Conservation (phyloP, 2,888 invertebrate species). For the Eupithecia insigniata region DNA sequence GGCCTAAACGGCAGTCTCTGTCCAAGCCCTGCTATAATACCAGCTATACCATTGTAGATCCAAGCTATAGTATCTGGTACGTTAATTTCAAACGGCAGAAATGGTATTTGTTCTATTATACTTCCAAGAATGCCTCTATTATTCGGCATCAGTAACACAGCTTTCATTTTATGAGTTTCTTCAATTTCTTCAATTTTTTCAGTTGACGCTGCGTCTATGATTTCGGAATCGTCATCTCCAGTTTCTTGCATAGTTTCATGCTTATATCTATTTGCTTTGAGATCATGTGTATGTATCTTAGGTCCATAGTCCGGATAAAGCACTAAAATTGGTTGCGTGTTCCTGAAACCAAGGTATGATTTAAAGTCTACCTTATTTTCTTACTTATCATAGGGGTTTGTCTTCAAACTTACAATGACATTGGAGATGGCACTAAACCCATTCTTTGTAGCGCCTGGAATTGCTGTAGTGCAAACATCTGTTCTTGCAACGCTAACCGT, state of each 20-base stretch:
- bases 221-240: constrained; percentile 60
- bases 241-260: constrained; percentile 50
- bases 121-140: constrained; percentile 68
- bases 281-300: constrained; percentile 36
- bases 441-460: constrained; percentile 53
- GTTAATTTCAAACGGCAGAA: constrained; percentile 86
- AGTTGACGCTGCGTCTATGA: constrained; percentile 61
- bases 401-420: constrained; percentile 54
- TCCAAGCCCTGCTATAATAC: constrained; percentile 66
- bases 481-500: constrained; percentile 35
- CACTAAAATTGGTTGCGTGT: constrained; percentile 58
- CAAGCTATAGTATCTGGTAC: constrained; percentile 84
- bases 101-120: constrained; percentile 81
- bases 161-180: constrained; percentile 47
- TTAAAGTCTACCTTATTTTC: background rate
- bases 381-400: background rate
- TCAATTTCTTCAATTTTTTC: constrained; percentile 15
- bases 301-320: constrained; percentile 47
- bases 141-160: constrained; percentile 56
- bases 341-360: constrained; percentile 50
- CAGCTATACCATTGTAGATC: constrained; percentile 67
- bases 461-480: constrained; percentile 45
- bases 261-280: constrained; percentile 44
- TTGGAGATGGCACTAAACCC: constrained; percentile 49
- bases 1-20: constrained; percentile 56